These are phyloP conservation scores for Indicator maculatus DNA, from an alignment of 2,113 vertebrate species.

Conservation along the genomic window DNA sequence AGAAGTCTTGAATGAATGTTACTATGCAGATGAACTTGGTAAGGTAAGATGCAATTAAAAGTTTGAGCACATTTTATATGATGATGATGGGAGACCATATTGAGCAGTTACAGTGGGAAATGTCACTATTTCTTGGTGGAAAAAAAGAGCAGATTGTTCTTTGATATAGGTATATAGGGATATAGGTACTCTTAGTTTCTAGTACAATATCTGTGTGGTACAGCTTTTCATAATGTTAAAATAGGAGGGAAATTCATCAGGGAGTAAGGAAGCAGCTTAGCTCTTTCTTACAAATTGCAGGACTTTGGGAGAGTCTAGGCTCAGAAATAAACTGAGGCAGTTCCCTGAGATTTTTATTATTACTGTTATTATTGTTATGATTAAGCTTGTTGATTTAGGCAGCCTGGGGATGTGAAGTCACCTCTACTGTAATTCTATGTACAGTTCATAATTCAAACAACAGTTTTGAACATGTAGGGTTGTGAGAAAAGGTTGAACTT, in stretches of 20 bases:
- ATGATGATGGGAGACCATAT: neutral
- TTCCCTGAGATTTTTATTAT: neutral
- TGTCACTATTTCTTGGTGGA: neutral
- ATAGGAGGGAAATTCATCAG: neutral
- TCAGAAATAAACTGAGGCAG: neutral
- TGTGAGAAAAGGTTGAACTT: constrained; percentile 71
- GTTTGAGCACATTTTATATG: neutral
- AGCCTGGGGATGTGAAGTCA: constrained; percentile 24
- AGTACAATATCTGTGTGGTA: neutral
- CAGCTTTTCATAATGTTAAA: neutral
- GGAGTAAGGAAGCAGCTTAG: neutral
- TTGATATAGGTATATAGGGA: neutral
- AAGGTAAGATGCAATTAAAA: neutral
- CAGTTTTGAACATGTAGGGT: constrained; percentile 18
- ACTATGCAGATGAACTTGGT: neutral
- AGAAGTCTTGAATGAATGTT: neutral
- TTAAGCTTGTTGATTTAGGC: constrained; percentile 18
- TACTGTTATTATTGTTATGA: neutral
- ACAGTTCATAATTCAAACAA: constrained; percentile 26
- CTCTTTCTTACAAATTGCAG: neutral
- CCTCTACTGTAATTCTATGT: constrained; percentile 3
- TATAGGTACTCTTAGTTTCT: neutral
- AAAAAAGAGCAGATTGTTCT: neutral
- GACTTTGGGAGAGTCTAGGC: neutral
- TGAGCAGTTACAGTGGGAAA: neutral